These are phyloP conservation scores for Coturnix japonica DNA, from an alignment of 2,113 vertebrate species.

Conservation along the genomic window DNA sequence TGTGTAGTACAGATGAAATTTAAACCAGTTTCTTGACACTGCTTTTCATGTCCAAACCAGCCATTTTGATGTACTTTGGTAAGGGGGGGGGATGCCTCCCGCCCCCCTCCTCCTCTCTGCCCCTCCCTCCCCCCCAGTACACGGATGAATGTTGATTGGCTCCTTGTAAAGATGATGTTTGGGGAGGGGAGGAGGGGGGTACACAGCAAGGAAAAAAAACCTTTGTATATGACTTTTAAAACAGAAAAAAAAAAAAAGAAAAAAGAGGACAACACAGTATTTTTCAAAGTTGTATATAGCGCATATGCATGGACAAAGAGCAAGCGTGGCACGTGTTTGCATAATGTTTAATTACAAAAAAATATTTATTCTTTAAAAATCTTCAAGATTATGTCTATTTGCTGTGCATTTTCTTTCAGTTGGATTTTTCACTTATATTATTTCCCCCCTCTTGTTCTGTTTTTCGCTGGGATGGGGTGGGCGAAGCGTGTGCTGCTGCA, in stretches of 20 bases:
- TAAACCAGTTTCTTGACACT: constrained; percentile 85
- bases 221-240: constrained; percentile 91
- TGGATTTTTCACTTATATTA: constrained; percentile 64
- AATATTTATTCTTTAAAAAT: constrained; percentile 99
- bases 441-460: background rate
- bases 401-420: constrained; percentile 88
- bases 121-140: background rate
- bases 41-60: constrained; percentile 91
- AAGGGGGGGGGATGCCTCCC: constrained; percentile 40
- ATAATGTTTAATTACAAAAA: constrained; percentile 97
- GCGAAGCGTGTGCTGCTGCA: constrained; percentile 68
- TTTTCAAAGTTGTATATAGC: constrained; percentile 99
- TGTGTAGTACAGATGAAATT: constrained; percentile 84
- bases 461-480: constrained; percentile 67
- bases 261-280: constrained; percentile 91
- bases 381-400: constrained; percentile 92
- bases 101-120: constrained; percentile 44
- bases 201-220: constrained; percentile 68
- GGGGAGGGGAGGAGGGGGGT: constrained; percentile 55
- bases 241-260: constrained; percentile 17
- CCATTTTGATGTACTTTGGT: constrained; percentile 87
- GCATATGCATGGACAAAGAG: constrained; percentile 98
- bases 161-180: constrained; percentile 80
- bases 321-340: constrained; percentile 99
- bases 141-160: constrained; percentile 84